Evolutionary conservation across 2,113 vertebrate genomes (phyloP).

Genomic region (Mobula birostris): DNA sequence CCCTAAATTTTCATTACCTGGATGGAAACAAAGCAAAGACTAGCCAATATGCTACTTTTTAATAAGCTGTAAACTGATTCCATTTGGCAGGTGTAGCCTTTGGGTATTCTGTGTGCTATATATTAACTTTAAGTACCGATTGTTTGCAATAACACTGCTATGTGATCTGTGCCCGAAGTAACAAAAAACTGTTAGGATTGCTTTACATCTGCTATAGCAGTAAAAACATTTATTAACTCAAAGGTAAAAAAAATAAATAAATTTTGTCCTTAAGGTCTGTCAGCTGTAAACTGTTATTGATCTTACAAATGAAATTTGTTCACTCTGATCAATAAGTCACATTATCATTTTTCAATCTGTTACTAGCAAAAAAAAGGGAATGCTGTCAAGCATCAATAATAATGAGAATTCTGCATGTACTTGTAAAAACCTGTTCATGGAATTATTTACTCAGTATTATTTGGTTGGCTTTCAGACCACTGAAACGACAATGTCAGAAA

Average conservation of each 20-base stretch:
- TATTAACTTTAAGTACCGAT: slow-evolving; percentile 87
- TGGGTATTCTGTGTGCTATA: slow-evolving; percentile 60
- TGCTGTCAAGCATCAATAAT: slow-evolving; percentile 75
- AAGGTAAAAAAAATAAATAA: slow-evolving; percentile 85
- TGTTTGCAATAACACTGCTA: slow-evolving; percentile 65
- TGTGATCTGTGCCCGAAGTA: slow-evolving; percentile 60
- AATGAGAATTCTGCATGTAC: slow-evolving; percentile 66
- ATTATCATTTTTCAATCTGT: slow-evolving; percentile 95
- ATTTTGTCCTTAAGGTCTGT: slow-evolving; percentile 85
- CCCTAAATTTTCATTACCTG: slow-evolving; percentile 44
- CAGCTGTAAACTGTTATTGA: slow-evolving; percentile 99
- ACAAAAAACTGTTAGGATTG: slow-evolving; percentile 56
- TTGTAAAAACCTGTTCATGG: slow-evolving; percentile 47
- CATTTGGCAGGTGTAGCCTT: slow-evolving; percentile 66
- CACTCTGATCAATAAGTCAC: slow-evolving; percentile 97
- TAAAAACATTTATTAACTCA: slow-evolving; percentile 88
- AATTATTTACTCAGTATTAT: slow-evolving; percentile 29
- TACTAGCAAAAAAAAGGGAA: slow-evolving; percentile 79
- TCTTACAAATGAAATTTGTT: slow-evolving; percentile 98
- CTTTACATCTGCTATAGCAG: slow-evolving; percentile 60
- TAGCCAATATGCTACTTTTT: slow-evolving; percentile 47
- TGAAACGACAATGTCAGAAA: background rate
- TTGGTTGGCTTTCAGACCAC: background rate
- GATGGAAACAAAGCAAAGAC: slow-evolving; percentile 54
- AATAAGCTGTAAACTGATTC: slow-evolving; percentile 64